These are phyloP conservation scores for Zosterops borbonicus DNA, from an alignment of 2,113 vertebrate genomes.

Conservation along the genomic window DNA sequence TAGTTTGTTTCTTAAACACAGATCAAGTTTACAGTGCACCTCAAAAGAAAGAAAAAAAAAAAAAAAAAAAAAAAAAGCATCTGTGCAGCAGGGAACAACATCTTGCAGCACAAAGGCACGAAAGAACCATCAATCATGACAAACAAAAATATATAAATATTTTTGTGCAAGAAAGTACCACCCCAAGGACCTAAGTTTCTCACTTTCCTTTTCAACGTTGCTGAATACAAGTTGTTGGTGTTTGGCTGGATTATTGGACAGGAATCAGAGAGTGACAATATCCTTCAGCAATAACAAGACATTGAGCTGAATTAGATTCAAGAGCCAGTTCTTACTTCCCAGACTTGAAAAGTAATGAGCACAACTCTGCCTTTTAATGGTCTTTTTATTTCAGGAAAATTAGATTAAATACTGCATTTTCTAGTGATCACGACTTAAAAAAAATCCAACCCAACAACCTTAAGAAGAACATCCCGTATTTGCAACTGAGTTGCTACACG, in stretches of 20 bases:
- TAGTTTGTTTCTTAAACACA: neutral
- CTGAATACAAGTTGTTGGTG: neutral
- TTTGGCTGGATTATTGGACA: neutral
- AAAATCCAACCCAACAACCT: neutral
- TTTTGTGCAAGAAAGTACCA: neutral
- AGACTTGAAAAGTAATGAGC: neutral
- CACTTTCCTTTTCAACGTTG: neutral
- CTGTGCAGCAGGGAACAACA: neutral
- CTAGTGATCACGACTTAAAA: neutral
- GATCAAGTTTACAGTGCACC: neutral
- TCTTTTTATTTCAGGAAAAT: neutral
- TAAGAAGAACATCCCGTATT: neutral
- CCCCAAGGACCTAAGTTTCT: neutral
- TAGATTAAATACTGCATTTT: neutral
- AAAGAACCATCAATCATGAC: neutral
- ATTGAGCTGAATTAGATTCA: neutral
- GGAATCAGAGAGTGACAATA: neutral
- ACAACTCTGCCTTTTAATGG: neutral
- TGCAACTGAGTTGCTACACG: neutral
- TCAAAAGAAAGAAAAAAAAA: neutral
- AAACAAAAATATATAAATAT: neutral
- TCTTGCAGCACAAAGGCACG: neutral
- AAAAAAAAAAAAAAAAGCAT: neutral
- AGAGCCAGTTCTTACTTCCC: neutral
- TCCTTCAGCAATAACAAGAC: neutral